Percentiles rank a stretch among this genome's conserved stretches.
Evolutionary conservation across 2,888 invertebrate species (phyloP).

Genomic region (Torymus tubicola): DNA sequence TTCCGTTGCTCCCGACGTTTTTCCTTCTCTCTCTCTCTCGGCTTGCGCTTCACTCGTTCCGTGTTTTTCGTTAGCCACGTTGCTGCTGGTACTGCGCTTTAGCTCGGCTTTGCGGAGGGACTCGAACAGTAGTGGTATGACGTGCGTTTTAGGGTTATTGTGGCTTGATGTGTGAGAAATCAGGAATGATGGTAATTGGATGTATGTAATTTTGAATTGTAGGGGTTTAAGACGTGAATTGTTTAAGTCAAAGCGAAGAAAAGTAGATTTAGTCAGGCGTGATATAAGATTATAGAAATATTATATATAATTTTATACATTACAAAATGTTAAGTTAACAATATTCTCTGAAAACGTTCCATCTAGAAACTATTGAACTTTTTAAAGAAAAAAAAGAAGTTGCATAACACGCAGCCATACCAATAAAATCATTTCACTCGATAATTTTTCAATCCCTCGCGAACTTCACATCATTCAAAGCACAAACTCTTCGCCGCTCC

Average conservation of each 20-base stretch:
- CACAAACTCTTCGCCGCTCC: neutral
- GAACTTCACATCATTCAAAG: conserved; percentile 9
- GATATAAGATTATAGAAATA: too few relatives aligned
- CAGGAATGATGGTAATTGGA: too few relatives aligned
- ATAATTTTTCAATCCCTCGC: conserved; percentile 22
- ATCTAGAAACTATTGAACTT: too few relatives aligned
- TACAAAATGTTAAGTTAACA: too few relatives aligned
- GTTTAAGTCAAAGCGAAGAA: too few relatives aligned
- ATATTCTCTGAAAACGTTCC: too few relatives aligned
- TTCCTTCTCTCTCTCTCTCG: conserved; percentile 30
- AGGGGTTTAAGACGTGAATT: too few relatives aligned
- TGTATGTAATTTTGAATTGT: too few relatives aligned
- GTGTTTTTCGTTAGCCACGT: conserved; percentile 2
- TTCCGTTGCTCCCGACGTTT: neutral
- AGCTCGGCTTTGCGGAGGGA: neutral
- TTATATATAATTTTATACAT: too few relatives aligned
- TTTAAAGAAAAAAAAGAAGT: neutral
- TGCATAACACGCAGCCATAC: neutral
- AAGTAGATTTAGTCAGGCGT: too few relatives aligned
- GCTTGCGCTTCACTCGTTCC: neutral
- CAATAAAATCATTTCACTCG: conserved; percentile 19
- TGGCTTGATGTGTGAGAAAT: too few relatives aligned
- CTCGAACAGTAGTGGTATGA: neutral
- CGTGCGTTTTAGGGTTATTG: neutral
- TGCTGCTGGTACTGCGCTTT: neutral